phyloP scores from a whole-genome alignment of 2,888 invertebrate species.

The Macrosoma leucophasiata region DNA sequence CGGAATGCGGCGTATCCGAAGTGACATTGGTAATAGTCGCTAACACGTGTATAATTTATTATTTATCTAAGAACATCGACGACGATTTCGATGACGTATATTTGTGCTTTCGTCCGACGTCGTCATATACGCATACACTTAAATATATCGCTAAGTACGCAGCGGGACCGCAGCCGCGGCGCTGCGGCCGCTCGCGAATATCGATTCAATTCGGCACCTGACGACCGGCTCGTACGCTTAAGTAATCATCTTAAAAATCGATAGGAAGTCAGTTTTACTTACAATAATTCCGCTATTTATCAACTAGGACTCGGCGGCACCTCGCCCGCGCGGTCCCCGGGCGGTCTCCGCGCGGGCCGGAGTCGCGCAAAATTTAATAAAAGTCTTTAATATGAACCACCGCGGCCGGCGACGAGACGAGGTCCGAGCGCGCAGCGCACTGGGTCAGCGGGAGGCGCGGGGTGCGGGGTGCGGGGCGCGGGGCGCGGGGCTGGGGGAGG shows the following conservation, averaged over 20 bases:
- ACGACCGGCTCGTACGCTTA: constrained; percentile 38
- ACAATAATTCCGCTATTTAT: constrained; percentile 65
- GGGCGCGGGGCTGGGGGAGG: constrained; percentile 19
- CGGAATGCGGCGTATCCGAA: too few relatives aligned
- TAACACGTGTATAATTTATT: constrained; percentile 51
- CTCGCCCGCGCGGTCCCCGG: constrained; percentile 29
- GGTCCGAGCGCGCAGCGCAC: too few relatives aligned
- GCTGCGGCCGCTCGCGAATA: constrained; percentile 11
- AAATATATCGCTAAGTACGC: constrained; percentile 31
- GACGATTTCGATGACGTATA: constrained; percentile 53
- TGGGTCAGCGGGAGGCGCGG: constrained; percentile 13
- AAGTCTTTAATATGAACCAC: constrained; percentile 58
- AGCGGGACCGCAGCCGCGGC: constrained; percentile 14
- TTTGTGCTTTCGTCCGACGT: constrained; percentile 41
- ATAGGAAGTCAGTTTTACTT: constrained; percentile 73
- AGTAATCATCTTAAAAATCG: constrained; percentile 62
- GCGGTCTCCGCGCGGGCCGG: constrained; percentile 35
- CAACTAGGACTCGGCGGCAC: constrained; percentile 49
- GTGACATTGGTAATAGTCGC: constrained; percentile 29
- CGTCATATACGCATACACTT: constrained; percentile 26
- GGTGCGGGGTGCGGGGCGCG: constrained; percentile 20
- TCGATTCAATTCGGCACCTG: constrained; percentile 24
- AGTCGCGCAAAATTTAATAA: constrained; percentile 50
- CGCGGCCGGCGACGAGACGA: constrained; percentile 34
- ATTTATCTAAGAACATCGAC: constrained; percentile 59